These are phyloP conservation scores for Cotesia typhae DNA, from an alignment of 1,140 invertebrate species.

Conservation along the genomic window DNA sequence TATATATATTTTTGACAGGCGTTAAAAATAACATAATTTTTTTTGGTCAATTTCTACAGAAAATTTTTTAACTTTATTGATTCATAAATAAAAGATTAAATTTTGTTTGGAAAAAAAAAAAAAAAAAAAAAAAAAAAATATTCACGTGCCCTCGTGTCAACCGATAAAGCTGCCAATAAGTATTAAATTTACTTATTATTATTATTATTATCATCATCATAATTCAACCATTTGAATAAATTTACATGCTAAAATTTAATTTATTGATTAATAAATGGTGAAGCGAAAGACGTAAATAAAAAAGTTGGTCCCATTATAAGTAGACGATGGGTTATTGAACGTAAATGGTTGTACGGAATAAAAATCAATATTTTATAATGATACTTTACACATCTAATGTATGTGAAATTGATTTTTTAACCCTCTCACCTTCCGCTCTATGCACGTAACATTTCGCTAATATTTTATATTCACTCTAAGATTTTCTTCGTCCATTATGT, in stretches of 20 bases:
- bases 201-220: too few relatives aligned
- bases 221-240: neutral
- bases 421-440: conserved; percentile 35
- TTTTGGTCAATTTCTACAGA: too few relatives aligned
- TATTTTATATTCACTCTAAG: conserved; percentile 34
- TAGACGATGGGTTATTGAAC: conserved; percentile 56
- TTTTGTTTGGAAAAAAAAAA: neutral
- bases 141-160: conserved; percentile 28
- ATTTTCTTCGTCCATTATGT: neutral
- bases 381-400: conserved; percentile 43
- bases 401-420: conserved; percentile 35
- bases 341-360: conserved; percentile 35
- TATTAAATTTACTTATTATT: too few relatives aligned
- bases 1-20: too few relatives aligned
- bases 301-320: conserved; percentile 62
- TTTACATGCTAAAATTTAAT: neutral
- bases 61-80: too few relatives aligned
- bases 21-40: too few relatives aligned
- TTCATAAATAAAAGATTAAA: neutral
- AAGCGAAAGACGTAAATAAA: conserved; percentile 52
- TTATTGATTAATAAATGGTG: conserved; percentile 12
- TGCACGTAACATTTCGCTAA: conserved; percentile 45
- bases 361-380: conserved; percentile 41
- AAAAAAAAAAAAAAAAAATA: neutral
- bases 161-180: neutral